Evolutionary conservation across 2,888 invertebrate species (phyloP), one percentile per base, ranked within the genome.

Genomic region (Tricholauxania praeusta): DNA sequence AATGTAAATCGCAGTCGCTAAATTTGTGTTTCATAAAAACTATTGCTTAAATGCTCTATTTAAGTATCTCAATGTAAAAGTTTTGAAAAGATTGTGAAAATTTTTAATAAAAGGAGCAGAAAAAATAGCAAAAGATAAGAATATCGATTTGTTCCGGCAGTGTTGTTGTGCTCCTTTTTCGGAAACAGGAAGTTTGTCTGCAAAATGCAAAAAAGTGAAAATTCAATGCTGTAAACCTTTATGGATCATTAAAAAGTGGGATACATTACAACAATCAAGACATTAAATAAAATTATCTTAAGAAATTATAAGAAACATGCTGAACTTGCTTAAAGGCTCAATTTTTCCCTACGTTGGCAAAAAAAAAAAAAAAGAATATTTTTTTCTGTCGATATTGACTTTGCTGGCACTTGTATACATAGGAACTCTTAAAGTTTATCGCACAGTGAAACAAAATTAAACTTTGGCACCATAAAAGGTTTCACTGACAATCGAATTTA

Each of bases 1-100:
- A 78, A 66, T 73, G 78, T 75, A 48, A 70, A 63, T 47, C 69
- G 51, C 62, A 63, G 52, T 70, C 53, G 47, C 28, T 55, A 17
- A 7, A 22, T 48, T 15, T 69, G 22, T 49, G 5, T 48, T 32
- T 22, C 22, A 22, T 6, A 76, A 75, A 77, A 48, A 53, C 10
- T 39, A 39, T 10, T 10, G 8, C 39, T 39, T 10, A 39, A 39
- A 39, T 39, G 39, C 2, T 39, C 39, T 39, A 39, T 10, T 10
- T 39, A 39, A 39, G 10, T 10, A 39, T 39, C 39, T 39, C 10
- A 10, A 39, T 39, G 39, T 39, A 39, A 39, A 10, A 39, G 10
- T 39, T 39, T 10, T 10, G 10, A 39, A 39, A 39, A 10, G 39
- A 10, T 39, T 39, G 39, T 39, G 39, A 7, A 39, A 39, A 39